Base-by-base conservation (phyloP, 2,888 invertebrate species). In the Rhamphomyia laevipes region DNA sequence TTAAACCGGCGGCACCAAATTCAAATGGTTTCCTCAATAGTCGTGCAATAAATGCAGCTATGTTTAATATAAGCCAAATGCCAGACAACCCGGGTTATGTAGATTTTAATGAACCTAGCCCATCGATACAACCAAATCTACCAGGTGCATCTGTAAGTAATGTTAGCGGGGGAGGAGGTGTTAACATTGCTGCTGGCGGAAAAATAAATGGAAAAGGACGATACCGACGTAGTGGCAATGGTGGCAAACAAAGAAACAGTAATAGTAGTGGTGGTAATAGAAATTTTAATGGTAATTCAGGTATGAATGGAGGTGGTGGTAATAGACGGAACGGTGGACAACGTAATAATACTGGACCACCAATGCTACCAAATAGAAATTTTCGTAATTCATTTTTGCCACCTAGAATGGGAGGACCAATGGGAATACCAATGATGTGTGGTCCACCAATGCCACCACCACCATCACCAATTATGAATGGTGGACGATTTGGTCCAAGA, bases 1-100 rank as follows among this genome's bases (percentile, higher is more conserved):
- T 40, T 18, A 40, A 40, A 18, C 40, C 40, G 5, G 18, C 11
- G 17, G 7, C 18, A 18, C 18, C 18, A 11, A 40, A 18, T 40
- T 11, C 16, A 16, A 27, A 27, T 27, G 23, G 23, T 27, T 27
- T 27, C 23, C 4, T 27, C 23, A 27, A 27, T 27, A 11, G 17
- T 37, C 11, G 17, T 40, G 18, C 40, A 18, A 18, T 10, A 17
- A 18, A 11, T 18, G 18, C 40, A n/a, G 18, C 17, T 18, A 66
- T 69, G 63, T 68, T 66, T 55, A 61, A 63, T 51, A 63, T 65
- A 48, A 64, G 62, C 51, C 70, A 70, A 53, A 68, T 70, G 56
- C 68, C 68, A 27, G 68, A 67, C 51, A 70, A 70, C 59, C 66
- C 68, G 3, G 67, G 70, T 1, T 70, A 68, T 50, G 63, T 68